Conservation (phyloP, 1,140 invertebrate species). For the Orchestia grillus region DNA sequence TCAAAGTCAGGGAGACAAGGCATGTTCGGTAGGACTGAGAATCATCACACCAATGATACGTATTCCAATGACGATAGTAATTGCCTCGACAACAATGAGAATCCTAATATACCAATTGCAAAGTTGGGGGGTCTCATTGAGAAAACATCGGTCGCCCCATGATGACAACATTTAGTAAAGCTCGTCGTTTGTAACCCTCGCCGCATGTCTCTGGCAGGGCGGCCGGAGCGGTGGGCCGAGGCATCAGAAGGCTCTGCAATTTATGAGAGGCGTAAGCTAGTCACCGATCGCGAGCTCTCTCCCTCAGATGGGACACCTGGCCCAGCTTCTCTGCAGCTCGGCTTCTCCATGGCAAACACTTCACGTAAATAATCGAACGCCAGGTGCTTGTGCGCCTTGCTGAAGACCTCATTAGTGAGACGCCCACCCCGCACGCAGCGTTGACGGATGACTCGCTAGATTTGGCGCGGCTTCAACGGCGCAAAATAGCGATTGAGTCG, state of each 20-base stretch:
- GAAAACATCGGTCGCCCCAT: too few species aligned
- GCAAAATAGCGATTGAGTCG: not conserved
- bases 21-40: too few species aligned
- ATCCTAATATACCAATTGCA: too few species aligned
- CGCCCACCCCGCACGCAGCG: not conserved
- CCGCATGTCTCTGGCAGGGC: not conserved
- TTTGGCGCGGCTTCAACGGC: not conserved
- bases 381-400: not conserved
- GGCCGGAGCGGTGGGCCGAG: not conserved
- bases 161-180: not conserved
- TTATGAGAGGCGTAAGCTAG: not conserved
- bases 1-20: too few species aligned
- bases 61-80: too few species aligned
- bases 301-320: not conserved
- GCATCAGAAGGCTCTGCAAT: not conserved
- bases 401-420: not conserved
- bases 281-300: not conserved
- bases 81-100: too few species aligned
- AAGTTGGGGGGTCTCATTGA: too few species aligned
- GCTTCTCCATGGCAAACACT: not conserved
- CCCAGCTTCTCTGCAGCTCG: not conserved
- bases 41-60: too few species aligned
- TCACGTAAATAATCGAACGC: not conserved
- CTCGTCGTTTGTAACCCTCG: not conserved
- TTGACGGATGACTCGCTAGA: not conserved